Evolutionary conservation across 2,888 invertebrate genomes (phyloP), one percentile per base, ranked within the genome.

Genomic region (Notodromas monacha): DNA sequence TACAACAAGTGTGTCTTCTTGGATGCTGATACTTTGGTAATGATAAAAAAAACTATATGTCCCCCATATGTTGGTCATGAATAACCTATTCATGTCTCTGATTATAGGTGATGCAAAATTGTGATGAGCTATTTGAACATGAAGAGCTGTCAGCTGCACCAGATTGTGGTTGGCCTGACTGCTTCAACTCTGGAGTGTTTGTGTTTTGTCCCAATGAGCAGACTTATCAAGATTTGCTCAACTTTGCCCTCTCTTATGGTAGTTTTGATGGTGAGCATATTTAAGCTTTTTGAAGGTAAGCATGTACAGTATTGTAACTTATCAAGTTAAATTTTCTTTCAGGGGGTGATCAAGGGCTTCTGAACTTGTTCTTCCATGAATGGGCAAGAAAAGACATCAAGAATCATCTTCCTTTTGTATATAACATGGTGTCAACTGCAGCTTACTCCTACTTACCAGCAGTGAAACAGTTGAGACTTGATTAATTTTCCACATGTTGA

Each of bases 131-230:
- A 31, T 92, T 99, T 47, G 76, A 86, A 36, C 62, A 77, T 28
- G 86, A 89, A 43, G 86, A 92, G 50, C 52, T 92, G 4, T 86
- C 89, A 1, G 92, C 92, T 1, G 81, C 84, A 3, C 81, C 86
- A 2, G 92, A 92, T 49, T 72, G 73, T 42, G 52, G 86, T 42
- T 92, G 89, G 92, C 92, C 92, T 10, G 92, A 92, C 51, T 89
- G 86, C 53, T 96, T 96, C 54, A 96, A 96, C 54, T 79, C 84
- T 1, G 89, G 89, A 33, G 92, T 99, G 4, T 96, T 89, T 49
- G 96, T 96, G 3, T 96, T 61, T 55, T 58, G 52, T 36, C 96
- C 96, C 21, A 77, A 68, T n/a, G 55, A 63, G 33, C 68, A 74
- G 32, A 96, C 89, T 8, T 96, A 74, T 49, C 57, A 58, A 33